These are phyloP conservation scores for Cervus canadensis DNA, from an alignment of 2,113 vertebrate species.

Conservation along the genomic window DNA sequence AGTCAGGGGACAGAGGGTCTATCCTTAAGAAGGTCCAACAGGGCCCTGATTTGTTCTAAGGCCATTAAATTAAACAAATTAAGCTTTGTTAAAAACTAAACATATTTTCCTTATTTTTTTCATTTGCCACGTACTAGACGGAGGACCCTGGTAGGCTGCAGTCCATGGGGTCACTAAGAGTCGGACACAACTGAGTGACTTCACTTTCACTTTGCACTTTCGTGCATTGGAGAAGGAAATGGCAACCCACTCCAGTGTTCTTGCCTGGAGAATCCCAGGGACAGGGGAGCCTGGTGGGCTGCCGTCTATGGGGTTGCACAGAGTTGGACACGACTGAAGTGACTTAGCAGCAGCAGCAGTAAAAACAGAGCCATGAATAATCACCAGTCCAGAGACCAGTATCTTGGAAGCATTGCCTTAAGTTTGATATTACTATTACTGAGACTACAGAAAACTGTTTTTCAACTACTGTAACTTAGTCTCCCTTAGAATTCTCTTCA, in stretches of 20 bases:
- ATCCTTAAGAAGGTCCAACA: not conserved
- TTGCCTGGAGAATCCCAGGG: not conserved
- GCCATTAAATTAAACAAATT: not conserved
- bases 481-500: not conserved
- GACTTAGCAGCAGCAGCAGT: not conserved
- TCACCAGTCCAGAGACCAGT: not conserved
- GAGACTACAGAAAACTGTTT: not conserved
- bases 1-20: not conserved
- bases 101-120: not conserved
- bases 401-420: not conserved
- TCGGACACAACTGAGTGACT: not conserved
- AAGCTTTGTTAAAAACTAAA: not conserved
- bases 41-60: not conserved
- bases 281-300: rapidly evolving
- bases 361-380: not conserved
- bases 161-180: rapidly evolving
- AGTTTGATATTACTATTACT: not conserved
- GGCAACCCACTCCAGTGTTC: not conserved
- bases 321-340: not conserved
- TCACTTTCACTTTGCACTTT: not conserved
- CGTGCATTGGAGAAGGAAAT: not conserved
- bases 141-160: not conserved
- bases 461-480: not conserved
- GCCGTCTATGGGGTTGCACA: not conserved
- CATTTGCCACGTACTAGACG: not conserved